A percentile compares a stretch with the other conserved stretches of the same genome.
phyloP scores from a whole-genome alignment of 2,113 vertebrate species.

The Cacatua alba region DNA sequence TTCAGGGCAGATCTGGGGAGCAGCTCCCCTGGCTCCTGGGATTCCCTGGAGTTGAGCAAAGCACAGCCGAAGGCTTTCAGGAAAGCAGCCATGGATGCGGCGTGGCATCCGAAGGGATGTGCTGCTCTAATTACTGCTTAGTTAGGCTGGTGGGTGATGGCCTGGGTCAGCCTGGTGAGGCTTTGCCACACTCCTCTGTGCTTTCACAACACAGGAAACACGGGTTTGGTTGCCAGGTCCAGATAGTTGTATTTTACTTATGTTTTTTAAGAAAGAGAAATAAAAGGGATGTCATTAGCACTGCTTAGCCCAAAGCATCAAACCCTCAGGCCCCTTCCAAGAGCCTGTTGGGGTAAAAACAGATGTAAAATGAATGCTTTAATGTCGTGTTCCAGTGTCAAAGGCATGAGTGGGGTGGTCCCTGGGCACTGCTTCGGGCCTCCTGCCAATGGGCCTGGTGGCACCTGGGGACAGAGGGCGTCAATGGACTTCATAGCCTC shows the following conservation, averaged over 20 bases:
- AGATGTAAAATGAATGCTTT: not conserved
- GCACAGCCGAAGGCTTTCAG: slow-evolving; percentile 15
- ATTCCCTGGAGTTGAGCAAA: not conserved
- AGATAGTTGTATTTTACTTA: not conserved
- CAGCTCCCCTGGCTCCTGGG: not conserved
- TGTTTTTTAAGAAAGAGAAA: not conserved
- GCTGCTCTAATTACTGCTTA: not conserved
- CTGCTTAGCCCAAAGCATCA: not conserved
- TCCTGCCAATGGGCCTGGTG: not conserved
- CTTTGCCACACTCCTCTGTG: rapidly evolving
- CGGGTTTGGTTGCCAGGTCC: not conserved
- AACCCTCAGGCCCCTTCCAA: not conserved
- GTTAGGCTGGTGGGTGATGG: not conserved
- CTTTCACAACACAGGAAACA: not conserved
- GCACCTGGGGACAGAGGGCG: not conserved
- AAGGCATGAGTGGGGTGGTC: not conserved
- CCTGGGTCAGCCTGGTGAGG: not conserved
- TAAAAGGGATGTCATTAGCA: not conserved
- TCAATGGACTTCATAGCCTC: not conserved
- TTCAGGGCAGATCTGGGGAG: rapidly evolving
- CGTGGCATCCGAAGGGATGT: rapidly evolving
- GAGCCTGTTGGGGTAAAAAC: not conserved
- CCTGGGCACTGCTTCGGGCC: not conserved
- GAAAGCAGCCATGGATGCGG: not conserved
- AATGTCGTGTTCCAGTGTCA: not conserved